These are phyloP conservation scores for Austrofundulus limnaeus DNA, from an alignment of 2,113 vertebrate species.

Conservation along the genomic window DNA sequence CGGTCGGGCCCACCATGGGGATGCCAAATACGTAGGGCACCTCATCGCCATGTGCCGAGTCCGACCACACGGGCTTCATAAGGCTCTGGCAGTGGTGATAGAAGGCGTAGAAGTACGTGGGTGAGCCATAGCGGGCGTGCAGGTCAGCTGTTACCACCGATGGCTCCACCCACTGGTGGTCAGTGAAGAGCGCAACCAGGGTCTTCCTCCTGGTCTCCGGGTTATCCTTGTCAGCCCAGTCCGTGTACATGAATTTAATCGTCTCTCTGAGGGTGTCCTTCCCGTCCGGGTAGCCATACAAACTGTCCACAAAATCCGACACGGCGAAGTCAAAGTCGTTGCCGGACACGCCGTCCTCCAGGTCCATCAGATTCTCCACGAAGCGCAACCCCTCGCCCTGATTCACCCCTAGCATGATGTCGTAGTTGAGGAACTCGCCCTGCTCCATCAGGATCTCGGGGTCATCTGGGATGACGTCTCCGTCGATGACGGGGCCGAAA, in stretches of 20 bases:
- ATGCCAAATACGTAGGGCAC: constrained; percentile 97
- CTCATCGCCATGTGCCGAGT: constrained; percentile 96
- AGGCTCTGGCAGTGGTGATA: constrained; percentile 99
- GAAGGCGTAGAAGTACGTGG: constrained; percentile 98
- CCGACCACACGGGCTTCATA: constrained; percentile 98
- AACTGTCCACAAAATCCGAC: constrained; percentile 97
- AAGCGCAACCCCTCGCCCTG: constrained; percentile 98
- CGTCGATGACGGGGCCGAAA: constrained; percentile 96
- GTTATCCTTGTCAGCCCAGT: constrained; percentile 98
- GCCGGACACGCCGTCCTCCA: constrained; percentile 94
- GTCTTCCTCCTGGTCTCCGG: constrained; percentile 96
- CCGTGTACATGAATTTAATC: constrained; percentile 99
- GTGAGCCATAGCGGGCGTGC: constrained; percentile 95
- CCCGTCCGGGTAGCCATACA: constrained; percentile 96
- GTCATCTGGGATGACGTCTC: constrained; percentile 97
- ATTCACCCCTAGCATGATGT: constrained; percentile 98
- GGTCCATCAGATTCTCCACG: constrained; percentile 95
- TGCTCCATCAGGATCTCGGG: constrained; percentile 99
- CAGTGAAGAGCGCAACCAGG: constrained; percentile 95
- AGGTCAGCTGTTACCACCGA: constrained; percentile 96
- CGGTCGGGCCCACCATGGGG: constrained; percentile 95
- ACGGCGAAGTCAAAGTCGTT: constrained; percentile 97
- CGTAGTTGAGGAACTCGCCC: constrained; percentile 98
- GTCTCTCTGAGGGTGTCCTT: constrained; percentile 97
- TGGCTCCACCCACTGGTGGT: constrained; percentile 98